Percentiles rank a stretch among this genome's conserved stretches.
Evolutionary conservation across 2,888 invertebrate species (phyloP).

Genomic region (Diarsia rubi): DNA sequence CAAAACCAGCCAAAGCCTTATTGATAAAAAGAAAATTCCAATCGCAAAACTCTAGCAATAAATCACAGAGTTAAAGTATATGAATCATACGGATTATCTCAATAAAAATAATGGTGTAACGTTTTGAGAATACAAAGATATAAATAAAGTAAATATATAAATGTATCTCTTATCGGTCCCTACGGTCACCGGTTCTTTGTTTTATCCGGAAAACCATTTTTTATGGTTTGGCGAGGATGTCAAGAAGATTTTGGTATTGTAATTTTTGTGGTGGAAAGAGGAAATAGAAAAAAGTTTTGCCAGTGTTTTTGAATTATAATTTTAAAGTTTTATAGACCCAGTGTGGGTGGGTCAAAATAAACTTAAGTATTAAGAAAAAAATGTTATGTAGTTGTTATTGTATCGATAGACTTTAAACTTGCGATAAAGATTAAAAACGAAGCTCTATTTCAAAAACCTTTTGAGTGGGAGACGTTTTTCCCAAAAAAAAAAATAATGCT

Average conservation of each 20-base stretch:
- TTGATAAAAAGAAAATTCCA: conserved; percentile 72
- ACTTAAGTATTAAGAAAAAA: too few relatives aligned
- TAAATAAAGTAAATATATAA: conserved; percentile 66
- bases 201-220: conserved; percentile 55
- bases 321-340: too few relatives aligned
- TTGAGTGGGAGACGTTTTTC: too few relatives aligned
- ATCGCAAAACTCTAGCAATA: conserved; percentile 77
- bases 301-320: background rate
- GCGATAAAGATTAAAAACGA: too few relatives aligned
- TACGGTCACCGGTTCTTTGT: conserved; percentile 48
- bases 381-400: too few relatives aligned
- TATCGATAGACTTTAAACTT: too few relatives aligned
- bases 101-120: conserved; percentile 77
- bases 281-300: background rate
- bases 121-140: conserved; percentile 73
- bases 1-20: conserved; percentile 40
- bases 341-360: too few relatives aligned
- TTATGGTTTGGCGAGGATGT: conserved; percentile 54
- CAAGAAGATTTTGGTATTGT: conserved; percentile 6
- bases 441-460: too few relatives aligned
- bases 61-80: conserved; percentile 77
- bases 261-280: background rate
- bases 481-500: too few relatives aligned
- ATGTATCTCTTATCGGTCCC: conserved; percentile 71
- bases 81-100: conserved; percentile 83